Evolutionary conservation across 2,888 invertebrate species (phyloP).

Genomic region (Eilema depressum): DNA sequence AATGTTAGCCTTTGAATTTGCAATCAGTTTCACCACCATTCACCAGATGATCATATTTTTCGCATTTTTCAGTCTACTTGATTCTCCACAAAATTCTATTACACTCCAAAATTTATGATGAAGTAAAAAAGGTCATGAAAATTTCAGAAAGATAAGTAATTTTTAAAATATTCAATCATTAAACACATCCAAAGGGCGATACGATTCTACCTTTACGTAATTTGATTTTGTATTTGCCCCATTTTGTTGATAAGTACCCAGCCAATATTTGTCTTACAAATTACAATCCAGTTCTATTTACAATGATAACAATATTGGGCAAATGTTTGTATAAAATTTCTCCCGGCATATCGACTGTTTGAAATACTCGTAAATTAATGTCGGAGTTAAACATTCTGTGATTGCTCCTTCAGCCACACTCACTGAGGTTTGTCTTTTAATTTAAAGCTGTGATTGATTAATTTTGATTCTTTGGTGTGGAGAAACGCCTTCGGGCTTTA

Average conservation of each 20-base stretch:
- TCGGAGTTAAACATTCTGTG: slow-evolving; percentile 21
- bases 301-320: slow-evolving; percentile 20
- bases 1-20: not conserved
- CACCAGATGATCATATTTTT: not conserved
- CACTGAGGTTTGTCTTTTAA: not conserved
- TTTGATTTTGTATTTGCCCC: slow-evolving; percentile 4
- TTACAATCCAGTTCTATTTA: slow-evolving; percentile 16
- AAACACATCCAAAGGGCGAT: too few species aligned
- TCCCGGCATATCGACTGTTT: not conserved
- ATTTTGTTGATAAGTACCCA: slow-evolving; percentile 16
- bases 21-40: not conserved
- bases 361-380: slow-evolving; percentile 14
- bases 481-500: not conserved
- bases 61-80: not conserved
- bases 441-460: not conserved
- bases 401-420: slow-evolving; percentile 29
- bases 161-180: not conserved
- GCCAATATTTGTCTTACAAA: slow-evolving; percentile 27
- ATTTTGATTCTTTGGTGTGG: not conserved
- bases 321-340: slow-evolving; percentile 18
- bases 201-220: not conserved
- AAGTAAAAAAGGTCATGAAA: too few species aligned
- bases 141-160: not conserved
- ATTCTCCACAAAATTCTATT: not conserved
- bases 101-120: too few species aligned